Percentiles rank a stretch among this genome's conserved stretches.
Conservation (phyloP, 2,797 vertebrate species). For the Argyrosomus regius region DNA sequence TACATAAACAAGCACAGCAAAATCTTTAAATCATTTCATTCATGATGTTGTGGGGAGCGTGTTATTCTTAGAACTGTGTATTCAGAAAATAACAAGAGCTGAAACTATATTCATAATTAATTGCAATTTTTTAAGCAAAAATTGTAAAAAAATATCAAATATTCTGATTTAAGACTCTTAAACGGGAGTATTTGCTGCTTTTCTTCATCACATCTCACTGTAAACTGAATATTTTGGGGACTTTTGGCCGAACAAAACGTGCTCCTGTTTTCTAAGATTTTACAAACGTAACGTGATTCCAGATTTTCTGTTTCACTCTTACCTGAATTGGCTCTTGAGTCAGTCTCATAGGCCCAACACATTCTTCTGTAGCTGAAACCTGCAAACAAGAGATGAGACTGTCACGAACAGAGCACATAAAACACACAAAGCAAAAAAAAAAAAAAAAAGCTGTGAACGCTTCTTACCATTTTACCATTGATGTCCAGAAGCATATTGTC, state of each 20-base stretch:
- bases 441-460: background rate
- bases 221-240: background rate
- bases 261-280: too few relatives aligned
- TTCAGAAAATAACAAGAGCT: too few relatives aligned
- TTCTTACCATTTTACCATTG: constrained; percentile 78
- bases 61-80: too few relatives aligned
- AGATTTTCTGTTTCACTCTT: constrained; percentile 36
- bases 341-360: constrained; percentile 95
- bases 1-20: background rate
- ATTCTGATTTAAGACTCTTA: background rate
- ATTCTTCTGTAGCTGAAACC: constrained; percentile 91
- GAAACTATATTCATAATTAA: too few relatives aligned
- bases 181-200: background rate
- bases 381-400: constrained; percentile 71
- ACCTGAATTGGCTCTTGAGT: constrained; percentile 96
- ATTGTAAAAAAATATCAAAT: background rate
- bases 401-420: constrained; percentile 14
- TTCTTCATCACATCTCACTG: background rate
- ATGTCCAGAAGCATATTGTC: constrained; percentile 76
- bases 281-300: background rate
- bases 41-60: background rate
- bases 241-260: background rate
- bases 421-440: background rate
- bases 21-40: background rate
- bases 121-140: too few relatives aligned